These are phyloP conservation scores for Apistogramma diplotaenia DNA, from an alignment of 2,113 vertebrate genomes.

Conservation along the genomic window DNA sequence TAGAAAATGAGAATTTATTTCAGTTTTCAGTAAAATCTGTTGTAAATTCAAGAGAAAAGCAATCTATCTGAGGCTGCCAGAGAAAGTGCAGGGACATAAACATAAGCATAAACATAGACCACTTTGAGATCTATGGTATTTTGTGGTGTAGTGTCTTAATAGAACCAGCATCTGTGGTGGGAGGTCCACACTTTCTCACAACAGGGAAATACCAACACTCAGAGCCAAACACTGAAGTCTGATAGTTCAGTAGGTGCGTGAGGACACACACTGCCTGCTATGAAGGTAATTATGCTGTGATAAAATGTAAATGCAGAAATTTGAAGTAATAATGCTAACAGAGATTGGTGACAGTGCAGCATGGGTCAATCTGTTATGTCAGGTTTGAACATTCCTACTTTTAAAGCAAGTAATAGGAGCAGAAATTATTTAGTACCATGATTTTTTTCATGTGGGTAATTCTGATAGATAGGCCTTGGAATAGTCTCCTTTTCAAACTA, in stretches of 20 bases:
- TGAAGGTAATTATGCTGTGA: not conserved
- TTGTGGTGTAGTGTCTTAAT: not conserved
- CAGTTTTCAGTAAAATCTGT: not conserved
- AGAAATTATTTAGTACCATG: too few species aligned
- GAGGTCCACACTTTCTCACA: not conserved
- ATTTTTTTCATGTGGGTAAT: too few species aligned
- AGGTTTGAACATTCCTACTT: too few species aligned
- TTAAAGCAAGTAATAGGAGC: too few species aligned
- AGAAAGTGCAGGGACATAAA: not conserved
- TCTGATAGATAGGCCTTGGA: too few species aligned
- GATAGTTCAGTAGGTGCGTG: not conserved
- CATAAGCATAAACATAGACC: too few species aligned
- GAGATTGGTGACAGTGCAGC: too few species aligned
- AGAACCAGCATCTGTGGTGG: not conserved
- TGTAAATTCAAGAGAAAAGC: not conserved
- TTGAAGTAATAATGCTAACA: not conserved
- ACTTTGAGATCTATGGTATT: not conserved
- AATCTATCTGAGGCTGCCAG: not conserved
- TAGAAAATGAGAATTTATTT: not conserved
- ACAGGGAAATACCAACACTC: not conserved
- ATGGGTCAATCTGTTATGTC: too few species aligned
- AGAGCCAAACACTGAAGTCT: not conserved
- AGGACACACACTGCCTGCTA: not conserved
- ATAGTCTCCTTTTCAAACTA: too few species aligned
- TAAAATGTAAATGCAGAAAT: not conserved